Conservation (phyloP, 2,113 vertebrate species). For the Montifringilla adamsi region DNA sequence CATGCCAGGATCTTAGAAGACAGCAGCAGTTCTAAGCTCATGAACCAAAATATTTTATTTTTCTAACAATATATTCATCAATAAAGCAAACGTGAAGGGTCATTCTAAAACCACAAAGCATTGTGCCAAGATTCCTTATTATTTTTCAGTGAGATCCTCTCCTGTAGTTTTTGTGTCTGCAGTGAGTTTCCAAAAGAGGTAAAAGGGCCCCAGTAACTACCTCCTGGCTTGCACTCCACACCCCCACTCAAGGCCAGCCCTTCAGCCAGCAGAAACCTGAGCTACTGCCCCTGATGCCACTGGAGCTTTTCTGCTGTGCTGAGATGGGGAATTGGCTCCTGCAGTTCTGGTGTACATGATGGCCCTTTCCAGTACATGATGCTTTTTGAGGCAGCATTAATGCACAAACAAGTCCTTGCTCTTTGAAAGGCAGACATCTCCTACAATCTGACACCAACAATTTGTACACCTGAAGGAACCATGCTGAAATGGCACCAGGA, state of each 20-base stretch:
- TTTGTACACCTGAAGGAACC: neutral
- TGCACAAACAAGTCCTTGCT: neutral
- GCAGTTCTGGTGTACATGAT: neutral
- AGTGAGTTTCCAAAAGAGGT: neutral
- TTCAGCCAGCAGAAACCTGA: neutral
- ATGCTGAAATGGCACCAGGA: neutral
- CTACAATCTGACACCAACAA: neutral
- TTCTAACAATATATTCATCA: neutral
- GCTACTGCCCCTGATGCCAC: neutral
- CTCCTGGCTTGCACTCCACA: neutral
- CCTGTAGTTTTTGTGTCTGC: neutral
- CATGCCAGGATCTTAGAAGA: neutral
- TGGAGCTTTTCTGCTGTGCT: neutral
- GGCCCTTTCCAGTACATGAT: fast-evolving
- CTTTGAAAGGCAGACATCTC: neutral
- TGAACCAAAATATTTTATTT: neutral
- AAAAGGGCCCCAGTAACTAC: neutral
- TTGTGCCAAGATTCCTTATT: neutral
- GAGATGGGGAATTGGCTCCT: neutral
- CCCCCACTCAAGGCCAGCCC: neutral
- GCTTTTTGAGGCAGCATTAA: neutral
- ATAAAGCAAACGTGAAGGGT: neutral
- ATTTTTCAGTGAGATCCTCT: neutral
- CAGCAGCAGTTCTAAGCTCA: neutral
- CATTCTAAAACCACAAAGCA: neutral